phyloP scores from a whole-genome alignment of 2,888 invertebrate species.

The Cataglyphis rosenhaueri region DNA sequence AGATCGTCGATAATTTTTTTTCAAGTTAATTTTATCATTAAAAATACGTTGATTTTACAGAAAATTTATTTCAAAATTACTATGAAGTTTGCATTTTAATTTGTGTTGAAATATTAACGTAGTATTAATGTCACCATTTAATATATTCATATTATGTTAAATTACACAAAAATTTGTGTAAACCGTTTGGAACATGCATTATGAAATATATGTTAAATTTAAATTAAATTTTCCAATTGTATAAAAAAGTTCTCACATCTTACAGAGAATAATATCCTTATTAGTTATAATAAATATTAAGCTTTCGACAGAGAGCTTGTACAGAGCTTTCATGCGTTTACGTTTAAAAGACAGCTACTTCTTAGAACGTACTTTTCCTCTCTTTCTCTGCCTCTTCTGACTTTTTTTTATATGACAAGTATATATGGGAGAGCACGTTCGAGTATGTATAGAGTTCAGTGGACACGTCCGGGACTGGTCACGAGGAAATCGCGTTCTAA shows the following conservation, averaged over 20 bases:
- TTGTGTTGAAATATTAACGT: no score
- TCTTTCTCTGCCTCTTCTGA: neutral
- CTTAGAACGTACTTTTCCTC: neutral
- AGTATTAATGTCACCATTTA: no score
- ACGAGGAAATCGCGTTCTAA: constrained; percentile 23
- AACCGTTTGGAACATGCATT: no score
- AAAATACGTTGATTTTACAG: no score
- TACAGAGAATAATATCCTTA: neutral
- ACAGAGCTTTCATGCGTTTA: neutral
- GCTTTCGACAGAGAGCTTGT: neutral
- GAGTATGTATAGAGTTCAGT: constrained; percentile 1
- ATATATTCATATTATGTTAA: no score
- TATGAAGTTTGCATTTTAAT: no score
- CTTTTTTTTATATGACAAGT: neutral
- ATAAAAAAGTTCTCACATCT: neutral
- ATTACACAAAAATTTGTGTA: no score
- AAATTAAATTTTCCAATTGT: no score
- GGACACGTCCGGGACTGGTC: neutral
- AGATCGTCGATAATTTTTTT: no score
- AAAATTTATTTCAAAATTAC: no score
- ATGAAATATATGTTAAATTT: no score
- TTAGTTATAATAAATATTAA: neutral
- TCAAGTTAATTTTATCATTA: no score
- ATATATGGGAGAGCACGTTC: constrained; percentile 2
- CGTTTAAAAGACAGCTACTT: neutral